phyloP scores from a whole-genome alignment of 2,888 invertebrate species.

The Stictocephala bisonia region DNA sequence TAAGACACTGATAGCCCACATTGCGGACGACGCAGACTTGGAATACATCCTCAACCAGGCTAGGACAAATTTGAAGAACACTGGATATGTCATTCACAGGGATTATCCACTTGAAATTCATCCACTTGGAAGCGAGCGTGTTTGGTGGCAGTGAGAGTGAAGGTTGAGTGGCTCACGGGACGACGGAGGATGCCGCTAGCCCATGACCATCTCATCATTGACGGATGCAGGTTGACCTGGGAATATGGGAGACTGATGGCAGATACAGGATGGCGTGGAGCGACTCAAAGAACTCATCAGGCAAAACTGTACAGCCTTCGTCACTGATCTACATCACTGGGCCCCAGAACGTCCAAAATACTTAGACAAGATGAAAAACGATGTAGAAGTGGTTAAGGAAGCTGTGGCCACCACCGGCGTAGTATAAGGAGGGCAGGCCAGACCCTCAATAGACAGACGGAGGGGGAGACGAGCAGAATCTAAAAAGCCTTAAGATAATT shows the following conservation, averaged over 20 bases:
- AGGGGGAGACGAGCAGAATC: too few relatives aligned
- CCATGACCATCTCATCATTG: neutral
- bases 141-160: neutral
- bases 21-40: slow-evolving; percentile 1
- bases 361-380: too few relatives aligned
- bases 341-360: too few relatives aligned
- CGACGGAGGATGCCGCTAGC: neutral
- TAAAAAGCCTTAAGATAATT: too few relatives aligned
- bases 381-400: too few relatives aligned
- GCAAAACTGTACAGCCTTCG: too few relatives aligned
- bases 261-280: too few relatives aligned
- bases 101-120: slow-evolving; percentile 7
- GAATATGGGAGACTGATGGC: neutral
- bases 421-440: too few relatives aligned
- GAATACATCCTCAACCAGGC: neutral
- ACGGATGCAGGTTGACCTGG: neutral
- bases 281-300: too few relatives aligned
- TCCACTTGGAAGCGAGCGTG: neutral
- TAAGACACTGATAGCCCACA: neutral
- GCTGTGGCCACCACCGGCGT: too few relatives aligned
- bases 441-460: too few relatives aligned
- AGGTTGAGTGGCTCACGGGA: neutral
- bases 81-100: neutral
- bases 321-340: too few relatives aligned
- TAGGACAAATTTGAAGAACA: neutral